Evolutionary conservation across 2,797 vertebrate genomes (phyloP), one percentile per base, ranked within the genome.

Genomic region (Zenarchopterus dispar): DNA sequence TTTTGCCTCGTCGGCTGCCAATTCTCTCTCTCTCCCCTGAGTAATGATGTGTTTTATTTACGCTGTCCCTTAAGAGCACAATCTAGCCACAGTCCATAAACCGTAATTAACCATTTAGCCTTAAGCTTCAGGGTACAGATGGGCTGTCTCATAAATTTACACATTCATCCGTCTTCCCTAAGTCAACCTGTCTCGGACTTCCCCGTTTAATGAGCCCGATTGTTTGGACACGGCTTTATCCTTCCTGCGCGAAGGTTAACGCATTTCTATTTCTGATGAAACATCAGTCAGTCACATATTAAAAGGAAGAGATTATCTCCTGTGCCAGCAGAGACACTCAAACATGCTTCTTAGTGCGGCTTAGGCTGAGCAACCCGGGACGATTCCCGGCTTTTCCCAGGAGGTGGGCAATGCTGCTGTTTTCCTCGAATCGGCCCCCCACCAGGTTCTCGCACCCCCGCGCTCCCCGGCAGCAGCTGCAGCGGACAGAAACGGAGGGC

Each of bases 41-140:
- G 84, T 94, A 93, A 94, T 91, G 89, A 93, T 91, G 89, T 91
- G 93, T 93, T 93, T 94, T 94, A 94, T 94, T 94, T 93, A 92
- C 81, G 74, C 82, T 50, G 80, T 81, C 85, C 77, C 88, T 81
- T 90, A 91, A 88, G 78, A 90, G 77, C 75, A 87, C 89, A 90
- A 90, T 89, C 86, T 86, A 80, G 81, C 81, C 56, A 65, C 58
- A 90, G 82, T 93, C 89, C 85, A 91, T 88, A 90, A 93, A 90
- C 82, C 71, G 86, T 75, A 86, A 93, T 93, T 92, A 93, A 91
- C 75, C 85, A 69, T 89, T 93, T 91, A 90, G 86, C 89, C 87
- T 80, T 85, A 88, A 92, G 86, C 89, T 86, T 77, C 64, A 22
- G 81, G 76, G 84, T 84, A 73, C 90, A 91, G 84, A 92, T 89